Evolutionary conservation across 2,888 invertebrate genomes (phyloP).

Genomic region (Eupithecia insigniata): DNA sequence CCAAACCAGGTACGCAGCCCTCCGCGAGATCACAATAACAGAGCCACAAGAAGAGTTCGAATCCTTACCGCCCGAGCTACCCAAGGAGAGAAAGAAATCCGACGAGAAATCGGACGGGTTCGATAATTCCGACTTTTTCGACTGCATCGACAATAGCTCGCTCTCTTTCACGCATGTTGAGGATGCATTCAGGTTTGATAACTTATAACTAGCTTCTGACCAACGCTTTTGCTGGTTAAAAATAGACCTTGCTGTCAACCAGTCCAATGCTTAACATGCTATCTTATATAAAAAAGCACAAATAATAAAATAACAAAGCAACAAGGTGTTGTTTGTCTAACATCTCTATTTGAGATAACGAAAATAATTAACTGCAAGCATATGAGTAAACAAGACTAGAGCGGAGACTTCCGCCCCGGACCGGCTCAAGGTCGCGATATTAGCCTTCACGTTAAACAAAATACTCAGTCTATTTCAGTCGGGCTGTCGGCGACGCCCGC

Average conservation of each 20-base stretch:
- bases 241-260: neutral
- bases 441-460: no score
- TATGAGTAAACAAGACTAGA: no score
- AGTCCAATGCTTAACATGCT: neutral
- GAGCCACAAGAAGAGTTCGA: slow-evolving; percentile 84
- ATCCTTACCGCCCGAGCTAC: slow-evolving; percentile 75
- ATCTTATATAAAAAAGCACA: neutral
- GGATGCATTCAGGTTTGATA: slow-evolving; percentile 69
- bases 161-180: slow-evolving; percentile 80
- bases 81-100: slow-evolving; percentile 79
- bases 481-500: no score
- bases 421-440: no score
- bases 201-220: neutral
- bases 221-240: neutral
- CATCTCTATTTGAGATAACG: neutral
- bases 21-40: slow-evolving; percentile 89
- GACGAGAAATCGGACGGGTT: slow-evolving; percentile 82
- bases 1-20: slow-evolving; percentile 86
- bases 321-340: neutral
- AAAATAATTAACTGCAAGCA: neutral
- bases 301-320: neutral
- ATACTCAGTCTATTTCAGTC: no score
- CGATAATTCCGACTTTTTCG: slow-evolving; percentile 80
- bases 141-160: slow-evolving; percentile 82
- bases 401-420: no score